Percentiles rank a stretch among this genome's conserved stretches.
phyloP scores from a whole-genome alignment of 2,113 vertebrate genomes.

The Sterna hirundo region DNA sequence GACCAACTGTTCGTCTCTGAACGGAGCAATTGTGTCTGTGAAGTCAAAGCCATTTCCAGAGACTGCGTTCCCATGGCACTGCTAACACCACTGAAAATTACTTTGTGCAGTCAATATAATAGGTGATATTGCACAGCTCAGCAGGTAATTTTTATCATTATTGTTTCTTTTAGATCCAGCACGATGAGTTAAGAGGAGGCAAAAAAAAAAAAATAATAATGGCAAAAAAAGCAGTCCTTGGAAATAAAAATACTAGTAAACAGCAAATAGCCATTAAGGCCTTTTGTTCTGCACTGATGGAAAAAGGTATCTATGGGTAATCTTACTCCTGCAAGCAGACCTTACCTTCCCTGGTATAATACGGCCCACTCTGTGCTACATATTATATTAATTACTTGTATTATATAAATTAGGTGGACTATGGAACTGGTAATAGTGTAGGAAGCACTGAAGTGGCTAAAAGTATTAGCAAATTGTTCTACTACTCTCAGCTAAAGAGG shows the following conservation, averaged over 20 bases:
- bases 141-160: background rate
- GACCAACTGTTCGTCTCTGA: background rate
- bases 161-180: background rate
- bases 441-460: background rate
- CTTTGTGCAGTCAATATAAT: background rate
- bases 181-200: background rate
- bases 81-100: background rate
- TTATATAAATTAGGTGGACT: background rate
- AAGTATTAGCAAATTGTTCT: background rate
- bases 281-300: background rate
- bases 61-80: background rate
- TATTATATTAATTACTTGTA: background rate
- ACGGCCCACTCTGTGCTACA: background rate
- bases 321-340: background rate
- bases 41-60: background rate
- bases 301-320: background rate
- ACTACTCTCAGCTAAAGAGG: background rate
- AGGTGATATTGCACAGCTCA: background rate
- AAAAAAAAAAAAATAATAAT: background rate
- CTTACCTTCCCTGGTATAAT: background rate
- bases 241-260: background rate
- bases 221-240: background rate
- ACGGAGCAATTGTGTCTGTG: accelerated
- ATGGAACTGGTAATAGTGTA: background rate
- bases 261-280: background rate